Evolutionary conservation across 2,113 vertebrate genomes (phyloP), one percentile per base, ranked within the genome.

Genomic region (Tamias sibiricus): DNA sequence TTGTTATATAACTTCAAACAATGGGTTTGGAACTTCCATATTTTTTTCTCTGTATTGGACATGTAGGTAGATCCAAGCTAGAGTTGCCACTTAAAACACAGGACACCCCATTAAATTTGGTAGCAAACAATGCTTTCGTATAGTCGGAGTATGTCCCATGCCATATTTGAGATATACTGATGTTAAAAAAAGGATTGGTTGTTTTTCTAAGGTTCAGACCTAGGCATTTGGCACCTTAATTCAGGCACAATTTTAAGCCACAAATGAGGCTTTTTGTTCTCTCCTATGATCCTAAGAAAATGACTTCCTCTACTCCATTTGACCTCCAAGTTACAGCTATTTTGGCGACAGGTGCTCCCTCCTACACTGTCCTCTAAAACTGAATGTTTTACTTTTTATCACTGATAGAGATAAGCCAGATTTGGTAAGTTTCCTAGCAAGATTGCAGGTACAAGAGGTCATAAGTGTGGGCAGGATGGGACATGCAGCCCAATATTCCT

Each of bases 41-140:
- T 93, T 97, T 87, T 90, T 26, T 95, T 80, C 57, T 95, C 47
- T 47, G 49, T 87, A 75, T 22, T 91, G 47, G 92, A 66, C 37
- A 72, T 77, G 37, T 6, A 92, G 57, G 22, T 81, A 69, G 69
- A 91, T 59, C 52, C 30, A 44, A 84, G 17, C 13, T 72, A 89
- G 59, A 37, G 8, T 83, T 95, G 42, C 47, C 59, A 94, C 54
- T 82, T 85, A 57, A 87, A 87, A 76, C 35, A 90, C 1, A 62
- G 42, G 40, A 52, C 16, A 72, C 8, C 19, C 26, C 68, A n/a
- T 91, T 94, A 91, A 83, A 93, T 96, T 26, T 94, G 77, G 52
- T 44, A 94, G 76, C 17, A 77, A 28, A 6, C 6, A 49, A 75
- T 74, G 68, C 42, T 66, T 80, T 75, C 71, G 47, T 49, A 57